These are phyloP conservation scores for Carollia perspicillata DNA, from an alignment of 2,113 vertebrate species.

Conservation along the genomic window DNA sequence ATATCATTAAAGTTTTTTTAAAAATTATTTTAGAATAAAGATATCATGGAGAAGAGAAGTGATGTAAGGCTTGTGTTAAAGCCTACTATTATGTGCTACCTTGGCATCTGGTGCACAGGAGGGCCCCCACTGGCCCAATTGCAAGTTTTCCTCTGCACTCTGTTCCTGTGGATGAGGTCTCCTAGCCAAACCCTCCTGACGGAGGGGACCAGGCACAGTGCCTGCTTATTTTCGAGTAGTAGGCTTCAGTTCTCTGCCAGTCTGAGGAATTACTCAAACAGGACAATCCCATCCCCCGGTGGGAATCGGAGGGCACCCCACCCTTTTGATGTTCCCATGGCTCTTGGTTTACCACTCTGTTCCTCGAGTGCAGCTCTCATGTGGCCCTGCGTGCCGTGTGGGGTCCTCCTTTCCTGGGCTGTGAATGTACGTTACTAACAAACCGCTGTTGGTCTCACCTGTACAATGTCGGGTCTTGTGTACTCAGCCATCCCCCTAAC, in stretches of 20 bases:
- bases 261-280: background rate
- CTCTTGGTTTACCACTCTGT: background rate
- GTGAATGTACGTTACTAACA: background rate
- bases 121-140: background rate
- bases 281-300: background rate
- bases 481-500: background rate
- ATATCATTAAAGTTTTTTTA: background rate
- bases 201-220: background rate
- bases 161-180: background rate
- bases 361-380: background rate
- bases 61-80: background rate
- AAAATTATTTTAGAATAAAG: background rate
- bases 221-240: background rate
- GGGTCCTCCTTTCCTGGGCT: background rate
- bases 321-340: background rate
- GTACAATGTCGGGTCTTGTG: background rate
- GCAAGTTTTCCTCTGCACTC: background rate
- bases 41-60: background rate
- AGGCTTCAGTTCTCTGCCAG: background rate
- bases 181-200: background rate
- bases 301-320: background rate
- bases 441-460: background rate
- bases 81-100: background rate
- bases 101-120: background rate
- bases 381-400: rapidly evolving